A percentile compares a stretch with the other conserved stretches of the same genome.
Evolutionary conservation across 2,113 vertebrate genomes (phyloP).

Genomic region (Salvator merianae): DNA sequence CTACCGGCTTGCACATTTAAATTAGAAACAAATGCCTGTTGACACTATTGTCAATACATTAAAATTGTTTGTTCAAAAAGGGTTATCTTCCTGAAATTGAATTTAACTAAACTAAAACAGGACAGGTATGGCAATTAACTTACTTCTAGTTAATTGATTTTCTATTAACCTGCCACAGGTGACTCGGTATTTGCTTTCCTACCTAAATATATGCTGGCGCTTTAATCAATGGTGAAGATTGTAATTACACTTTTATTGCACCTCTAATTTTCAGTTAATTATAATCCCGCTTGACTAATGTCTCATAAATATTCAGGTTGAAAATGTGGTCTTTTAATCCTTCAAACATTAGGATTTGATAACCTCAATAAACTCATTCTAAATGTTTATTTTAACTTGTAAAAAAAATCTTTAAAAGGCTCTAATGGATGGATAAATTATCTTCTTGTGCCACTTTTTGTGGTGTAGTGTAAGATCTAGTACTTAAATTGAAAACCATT

Average conservation of each 20-base stretch:
- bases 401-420: conserved; percentile 22
- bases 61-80: conserved; percentile 41
- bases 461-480: not conserved
- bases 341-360: conserved; percentile 51
- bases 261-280: conserved; percentile 62
- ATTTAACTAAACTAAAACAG: conserved; percentile 65
- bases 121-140: conserved; percentile 64
- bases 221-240: conserved; percentile 50
- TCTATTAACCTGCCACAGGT: conserved; percentile 67
- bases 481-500: not conserved
- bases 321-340: conserved; percentile 38
- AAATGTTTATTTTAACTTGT: conserved; percentile 26
- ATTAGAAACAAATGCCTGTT: conserved; percentile 25
- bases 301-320: conserved; percentile 45
- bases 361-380: conserved; percentile 51
- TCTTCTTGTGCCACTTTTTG: not conserved
- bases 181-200: conserved; percentile 41
- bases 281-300: conserved; percentile 37
- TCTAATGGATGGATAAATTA: not conserved
- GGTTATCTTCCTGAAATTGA: conserved; percentile 53
- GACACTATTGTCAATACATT: conserved; percentile 37
- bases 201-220: conserved; percentile 61
- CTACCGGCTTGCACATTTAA: not conserved
- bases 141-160: conserved; percentile 70
- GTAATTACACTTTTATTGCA: conserved; percentile 60